Conservation (phyloP, 2,113 vertebrate genomes). For the Pachycephala philippinensis region DNA sequence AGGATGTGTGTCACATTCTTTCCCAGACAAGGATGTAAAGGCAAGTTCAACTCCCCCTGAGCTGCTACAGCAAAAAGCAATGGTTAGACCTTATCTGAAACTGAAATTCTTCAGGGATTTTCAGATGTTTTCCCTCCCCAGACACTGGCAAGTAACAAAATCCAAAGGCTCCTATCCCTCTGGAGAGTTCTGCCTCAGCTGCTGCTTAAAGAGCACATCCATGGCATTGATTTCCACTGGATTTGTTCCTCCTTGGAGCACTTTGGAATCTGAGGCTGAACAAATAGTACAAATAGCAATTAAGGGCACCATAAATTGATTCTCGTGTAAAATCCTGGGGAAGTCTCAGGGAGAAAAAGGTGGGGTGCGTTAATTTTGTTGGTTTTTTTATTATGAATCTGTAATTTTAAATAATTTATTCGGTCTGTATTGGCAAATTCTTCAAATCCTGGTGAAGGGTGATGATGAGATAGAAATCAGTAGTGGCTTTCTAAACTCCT, state of each 20-base stretch:
- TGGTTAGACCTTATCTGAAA: not conserved
- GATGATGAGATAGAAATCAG: not conserved
- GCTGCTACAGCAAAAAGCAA: not conserved
- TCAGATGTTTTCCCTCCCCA: not conserved
- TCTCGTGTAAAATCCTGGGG: not conserved
- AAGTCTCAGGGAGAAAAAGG: not conserved
- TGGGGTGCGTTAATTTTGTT: not conserved
- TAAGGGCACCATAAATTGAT: not conserved
- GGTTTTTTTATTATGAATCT: not conserved
- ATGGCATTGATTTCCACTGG: not conserved
- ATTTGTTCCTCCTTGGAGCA: not conserved
- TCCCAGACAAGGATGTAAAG: not conserved
- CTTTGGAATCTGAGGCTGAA: not conserved
- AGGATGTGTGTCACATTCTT: fast-evolving
- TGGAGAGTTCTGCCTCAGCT: not conserved
- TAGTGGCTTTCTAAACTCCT: not conserved
- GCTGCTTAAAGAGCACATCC: not conserved
- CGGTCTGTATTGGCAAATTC: not conserved
- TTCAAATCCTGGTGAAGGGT: not conserved
- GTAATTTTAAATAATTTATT: not conserved
- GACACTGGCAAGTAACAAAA: not conserved
- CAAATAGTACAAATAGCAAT: not conserved
- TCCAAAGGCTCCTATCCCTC: not conserved
- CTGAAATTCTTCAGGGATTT: not conserved
- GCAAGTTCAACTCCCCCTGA: not conserved